Base-by-base conservation (phyloP, 2,113 vertebrate genomes). In the Seriola aureovittata region DNA sequence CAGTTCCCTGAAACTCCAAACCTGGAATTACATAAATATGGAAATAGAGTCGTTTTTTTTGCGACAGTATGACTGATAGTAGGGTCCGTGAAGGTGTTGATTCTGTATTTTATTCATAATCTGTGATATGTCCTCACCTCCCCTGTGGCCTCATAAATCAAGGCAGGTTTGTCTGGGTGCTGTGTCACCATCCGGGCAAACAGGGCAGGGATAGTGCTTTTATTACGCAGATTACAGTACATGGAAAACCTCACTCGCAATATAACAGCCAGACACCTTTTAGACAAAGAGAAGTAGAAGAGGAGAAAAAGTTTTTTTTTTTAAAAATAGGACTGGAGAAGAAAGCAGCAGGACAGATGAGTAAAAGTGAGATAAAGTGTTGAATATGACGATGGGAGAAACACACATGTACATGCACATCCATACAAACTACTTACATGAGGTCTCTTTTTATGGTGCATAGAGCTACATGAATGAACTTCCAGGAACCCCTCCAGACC, bases 1-100 rank as follows among this genome's bases (percentile, higher is more conserved):
- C 29, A 98, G 91, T 71, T 91, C 90, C 8, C 78, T 59, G 46
- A 97, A 98, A 32, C 88, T 98, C 97, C 97, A 97, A 23, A 90
- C 85, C 93, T 94, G 74, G 46, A 59, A n/a, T 5, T 1, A 16
- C 72, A 25, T 8, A 1, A 59, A 60, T 6, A 58, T 5, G 25
- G 9, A 70, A 78, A 71, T 54, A 48, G 21, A 1, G 11, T 10
- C 29, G 23, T 29, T 2, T 29, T 29, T 29, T 29, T 29, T 29
- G 29, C 42, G 4, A 17, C 44, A 58, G 5, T 14, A 34, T n/a
- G 6, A 23, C 23, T 8, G 46, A 19, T 40, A 25, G 16, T 3
- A 10, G 19, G 21, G 17, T 36, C 2, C 1, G 4, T 17, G 0
- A 32, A 38, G 34, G 3, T 11, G 12, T 2, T 1, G 57, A n/a